Conservation (phyloP, 2,797 vertebrate genomes). For the Pangasius sanitwongsei region DNA sequence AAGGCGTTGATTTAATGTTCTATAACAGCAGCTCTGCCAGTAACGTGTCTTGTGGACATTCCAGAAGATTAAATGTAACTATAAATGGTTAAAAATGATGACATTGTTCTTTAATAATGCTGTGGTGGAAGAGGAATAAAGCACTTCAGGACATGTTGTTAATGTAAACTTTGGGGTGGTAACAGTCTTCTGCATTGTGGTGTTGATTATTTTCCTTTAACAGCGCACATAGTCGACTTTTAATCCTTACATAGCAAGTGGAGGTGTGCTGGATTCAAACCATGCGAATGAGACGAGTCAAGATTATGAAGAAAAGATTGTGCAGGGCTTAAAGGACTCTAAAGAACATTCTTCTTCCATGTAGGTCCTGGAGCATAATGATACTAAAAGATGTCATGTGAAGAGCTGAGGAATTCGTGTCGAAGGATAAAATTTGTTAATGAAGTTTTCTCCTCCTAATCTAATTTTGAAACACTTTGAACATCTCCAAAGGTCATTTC, state of each 20-base stretch:
- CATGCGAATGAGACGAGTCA: conserved; percentile 56
- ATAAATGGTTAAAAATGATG: not conserved
- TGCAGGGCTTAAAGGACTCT: conserved; percentile 49
- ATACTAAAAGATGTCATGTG: conserved; percentile 80
- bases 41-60: not conserved
- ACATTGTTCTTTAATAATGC: not conserved
- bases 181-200: not conserved
- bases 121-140: too few species aligned
- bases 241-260: not conserved
- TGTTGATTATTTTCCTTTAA: conserved; percentile 3
- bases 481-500: conserved; percentile 76
- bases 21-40: not conserved
- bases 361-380: conserved; percentile 62
- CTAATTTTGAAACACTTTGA: conserved; percentile 77
- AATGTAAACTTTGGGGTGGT: not conserved
- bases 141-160: too few species aligned
- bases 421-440: conserved; percentile 79
- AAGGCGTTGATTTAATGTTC: not conserved
- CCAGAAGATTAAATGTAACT: not conserved
- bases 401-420: conserved; percentile 75
- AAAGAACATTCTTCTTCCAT: conserved; percentile 61
- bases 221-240: not conserved
- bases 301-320: conserved; percentile 54
- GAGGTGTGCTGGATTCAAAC: not conserved
- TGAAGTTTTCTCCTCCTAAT: conserved; percentile 78